These are phyloP conservation scores for Andrena haemorrhoa DNA, from an alignment of 2,888 invertebrate genomes.

Conservation along the genomic window DNA sequence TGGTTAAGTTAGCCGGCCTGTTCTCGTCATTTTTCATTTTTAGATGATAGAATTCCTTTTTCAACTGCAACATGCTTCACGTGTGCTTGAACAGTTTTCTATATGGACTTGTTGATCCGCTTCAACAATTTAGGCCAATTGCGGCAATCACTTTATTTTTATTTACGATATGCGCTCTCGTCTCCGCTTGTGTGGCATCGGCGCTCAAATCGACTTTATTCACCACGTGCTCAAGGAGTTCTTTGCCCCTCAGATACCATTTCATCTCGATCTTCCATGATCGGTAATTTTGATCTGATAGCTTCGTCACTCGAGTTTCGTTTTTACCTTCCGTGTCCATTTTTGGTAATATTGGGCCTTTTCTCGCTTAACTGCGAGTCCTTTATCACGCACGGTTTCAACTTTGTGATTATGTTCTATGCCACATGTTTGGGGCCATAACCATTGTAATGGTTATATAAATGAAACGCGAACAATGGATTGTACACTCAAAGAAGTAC, in stretches of 20 bases:
- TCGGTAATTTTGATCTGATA: not conserved
- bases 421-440: not conserved
- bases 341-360: not conserved
- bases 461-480: no score
- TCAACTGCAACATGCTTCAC: conserved; percentile 20
- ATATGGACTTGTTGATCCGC: conserved; percentile 25
- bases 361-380: not conserved
- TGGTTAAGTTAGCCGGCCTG: conserved; percentile 5
- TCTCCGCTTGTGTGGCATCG: not conserved
- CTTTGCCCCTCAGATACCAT: conserved; percentile 1
- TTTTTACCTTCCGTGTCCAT: not conserved
- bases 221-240: not conserved
- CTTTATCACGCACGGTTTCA: no score
- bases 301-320: not conserved
- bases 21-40: conserved; percentile 16
- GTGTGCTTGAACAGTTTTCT: not conserved
- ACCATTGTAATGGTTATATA: no score
- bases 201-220: not conserved
- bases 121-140: not conserved
- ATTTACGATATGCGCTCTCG: not conserved
- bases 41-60: conserved; percentile 14
- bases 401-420: not conserved
- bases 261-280: conserved; percentile 8
- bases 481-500: no score
- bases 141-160: conserved; percentile 6